Evolutionary conservation across 2,888 invertebrate species (phyloP), one percentile per base, ranked within the genome.

Genomic region (Trachelus troglodyta): DNA sequence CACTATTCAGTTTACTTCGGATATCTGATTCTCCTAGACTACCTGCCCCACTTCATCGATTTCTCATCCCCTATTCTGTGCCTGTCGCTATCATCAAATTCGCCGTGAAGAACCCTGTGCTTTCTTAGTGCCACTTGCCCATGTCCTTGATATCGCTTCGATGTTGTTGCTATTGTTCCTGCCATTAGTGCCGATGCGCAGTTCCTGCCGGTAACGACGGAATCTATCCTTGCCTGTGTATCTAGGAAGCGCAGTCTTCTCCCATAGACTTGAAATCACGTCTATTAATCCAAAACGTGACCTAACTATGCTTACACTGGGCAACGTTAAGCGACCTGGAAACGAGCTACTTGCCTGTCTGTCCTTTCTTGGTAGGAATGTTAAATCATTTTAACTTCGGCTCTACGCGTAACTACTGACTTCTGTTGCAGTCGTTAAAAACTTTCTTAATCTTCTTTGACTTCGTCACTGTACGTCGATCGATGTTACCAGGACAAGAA

Each of bases 31-130:
- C n/a, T n/a, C 69, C 40, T 31, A 23, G 34, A 12, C 11, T 9
- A 33, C 23, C 69, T 33, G 15, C 31, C 4, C 37, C 71, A 11
- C 30, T 33, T 34, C 69, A 12, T 23, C n/a, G 73, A 30, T 35
- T 37, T 69, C 74, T 77, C 74, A 35, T 69, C 68, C n/a, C 56
- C 68, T 15, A 34, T 69, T 37, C 76, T 15, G 12, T 76, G 3
- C 74, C 69, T 30, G 33, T 30, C 23, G 23, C 56, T 23, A 2
- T 23, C 23, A 56, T 56, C 56, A 56, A 56, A 56, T 9, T 56
- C 23, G 6, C 23, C 56, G 9, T 23, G 56, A 56, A 56, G 9
- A 56, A 56, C 56, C 56, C 56, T 23, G 23, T 23, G 23, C 23
- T 56, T 56, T 56, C 56, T 56, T 23, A 56, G 56, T 56, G 56